A percentile compares a stretch with the other conserved stretches of the same genome.
Evolutionary conservation across 2,113 vertebrate genomes (phyloP).

Genomic region (Ibidorhyncha struthersii): DNA sequence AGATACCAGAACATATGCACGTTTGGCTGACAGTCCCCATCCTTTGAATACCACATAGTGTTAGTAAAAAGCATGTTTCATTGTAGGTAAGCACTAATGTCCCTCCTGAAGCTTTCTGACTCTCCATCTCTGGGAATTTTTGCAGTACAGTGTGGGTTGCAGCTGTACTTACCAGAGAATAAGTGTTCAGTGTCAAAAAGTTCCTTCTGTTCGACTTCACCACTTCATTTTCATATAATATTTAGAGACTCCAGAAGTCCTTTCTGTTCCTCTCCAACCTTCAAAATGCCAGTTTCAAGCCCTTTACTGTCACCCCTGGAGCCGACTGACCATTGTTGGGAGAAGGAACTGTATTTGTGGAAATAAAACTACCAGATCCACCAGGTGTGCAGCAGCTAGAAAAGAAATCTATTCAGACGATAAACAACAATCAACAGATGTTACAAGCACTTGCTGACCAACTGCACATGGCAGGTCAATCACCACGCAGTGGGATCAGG

Average conservation of each 20-base stretch:
- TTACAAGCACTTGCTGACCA: slow-evolving; percentile 19
- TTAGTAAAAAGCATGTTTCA: background rate
- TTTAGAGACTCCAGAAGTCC: background rate
- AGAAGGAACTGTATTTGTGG: background rate
- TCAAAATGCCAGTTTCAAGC: background rate
- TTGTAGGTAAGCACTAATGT: background rate
- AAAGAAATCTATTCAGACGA: background rate
- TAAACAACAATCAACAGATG: background rate
- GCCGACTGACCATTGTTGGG: background rate
- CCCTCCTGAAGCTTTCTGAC: background rate
- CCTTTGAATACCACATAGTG: background rate
- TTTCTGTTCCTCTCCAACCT: background rate
- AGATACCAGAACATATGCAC: background rate
- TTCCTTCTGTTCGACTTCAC: background rate
- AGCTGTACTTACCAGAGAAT: background rate
- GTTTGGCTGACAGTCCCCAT: background rate
- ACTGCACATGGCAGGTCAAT: background rate
- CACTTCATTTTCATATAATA: background rate
- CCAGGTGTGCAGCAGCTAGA: background rate
- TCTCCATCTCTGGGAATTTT: background rate
- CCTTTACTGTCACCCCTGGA: background rate
- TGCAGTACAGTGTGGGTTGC: background rate
- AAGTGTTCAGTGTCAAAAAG: background rate
- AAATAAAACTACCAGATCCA: background rate
- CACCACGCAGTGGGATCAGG: background rate